These are phyloP conservation scores for Rhabdomys pumilio DNA, from an alignment of 2,797 vertebrate species.

Conservation along the genomic window DNA sequence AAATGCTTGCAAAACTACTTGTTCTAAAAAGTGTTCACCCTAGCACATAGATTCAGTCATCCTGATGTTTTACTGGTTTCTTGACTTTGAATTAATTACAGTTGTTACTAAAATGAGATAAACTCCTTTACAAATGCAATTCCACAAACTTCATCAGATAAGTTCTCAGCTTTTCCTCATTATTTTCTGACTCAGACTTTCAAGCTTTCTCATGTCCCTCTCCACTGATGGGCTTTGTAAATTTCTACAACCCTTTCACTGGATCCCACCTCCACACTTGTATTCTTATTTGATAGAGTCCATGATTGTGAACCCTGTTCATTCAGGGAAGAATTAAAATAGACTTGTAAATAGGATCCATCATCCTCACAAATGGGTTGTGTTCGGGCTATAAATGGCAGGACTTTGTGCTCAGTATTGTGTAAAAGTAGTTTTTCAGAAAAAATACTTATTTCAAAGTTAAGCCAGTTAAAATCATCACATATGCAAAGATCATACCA, in stretches of 20 bases:
- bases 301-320: not conserved
- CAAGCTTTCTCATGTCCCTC: not conserved
- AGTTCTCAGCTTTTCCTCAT: not conserved
- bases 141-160: not conserved
- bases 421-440: not conserved
- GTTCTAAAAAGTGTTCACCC: conserved; percentile 76
- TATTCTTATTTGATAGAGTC: not conserved
- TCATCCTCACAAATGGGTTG: not conserved
- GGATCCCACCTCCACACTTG: not conserved
- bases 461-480: not conserved
- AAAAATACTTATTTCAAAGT: not conserved
- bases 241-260: not conserved
- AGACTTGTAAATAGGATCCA: not conserved
- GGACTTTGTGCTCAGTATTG: not conserved
- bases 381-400: not conserved
- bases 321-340: not conserved
- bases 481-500: not conserved
- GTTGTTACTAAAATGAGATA: conserved; percentile 76
- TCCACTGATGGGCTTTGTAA: not conserved
- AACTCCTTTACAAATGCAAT: conserved; percentile 83
- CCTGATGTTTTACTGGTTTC: conserved; percentile 79
- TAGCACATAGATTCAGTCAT: conserved; percentile 81
- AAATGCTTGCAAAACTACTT: not conserved
- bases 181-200: not conserved
- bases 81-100: conserved; percentile 87